phyloP scores from a whole-genome alignment of 2,888 invertebrate genomes.

The Phaedon cochleariae region DNA sequence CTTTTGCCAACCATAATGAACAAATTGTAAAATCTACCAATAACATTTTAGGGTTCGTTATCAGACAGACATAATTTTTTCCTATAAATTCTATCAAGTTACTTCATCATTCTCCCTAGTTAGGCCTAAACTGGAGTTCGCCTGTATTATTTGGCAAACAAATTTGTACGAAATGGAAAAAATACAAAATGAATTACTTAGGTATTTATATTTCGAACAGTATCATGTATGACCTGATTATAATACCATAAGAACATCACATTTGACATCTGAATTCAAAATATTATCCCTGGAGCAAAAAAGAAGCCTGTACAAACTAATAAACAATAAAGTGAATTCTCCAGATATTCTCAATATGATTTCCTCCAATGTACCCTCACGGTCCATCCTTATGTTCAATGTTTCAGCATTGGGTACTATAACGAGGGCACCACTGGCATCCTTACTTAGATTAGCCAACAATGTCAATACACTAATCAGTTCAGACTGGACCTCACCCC shows the following conservation, averaged over 20 bases:
- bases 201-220: not conserved
- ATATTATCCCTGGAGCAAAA: too few relatives aligned
- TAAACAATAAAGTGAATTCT: too few relatives aligned
- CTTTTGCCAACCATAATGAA: not conserved
- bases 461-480: too few relatives aligned
- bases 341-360: too few relatives aligned
- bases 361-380: too few relatives aligned
- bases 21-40: not conserved
- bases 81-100: not conserved
- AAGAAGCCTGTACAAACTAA: too few relatives aligned
- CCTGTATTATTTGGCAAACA: not conserved
- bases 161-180: conserved; percentile 1
- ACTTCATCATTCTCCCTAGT: not conserved
- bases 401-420: too few relatives aligned
- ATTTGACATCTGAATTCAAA: not conserved
- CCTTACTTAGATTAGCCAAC: too few relatives aligned
- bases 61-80: not conserved
- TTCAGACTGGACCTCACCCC: too few relatives aligned
- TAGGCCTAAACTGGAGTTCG: not conserved
- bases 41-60: not conserved
- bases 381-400: too few relatives aligned
- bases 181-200: not conserved
- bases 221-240: too few relatives aligned
- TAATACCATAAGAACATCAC: conserved; percentile 1
- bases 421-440: too few relatives aligned